phyloP scores from a whole-genome alignment of 1,140 invertebrate species.

The Ceratoteleas bidentatus region DNA sequence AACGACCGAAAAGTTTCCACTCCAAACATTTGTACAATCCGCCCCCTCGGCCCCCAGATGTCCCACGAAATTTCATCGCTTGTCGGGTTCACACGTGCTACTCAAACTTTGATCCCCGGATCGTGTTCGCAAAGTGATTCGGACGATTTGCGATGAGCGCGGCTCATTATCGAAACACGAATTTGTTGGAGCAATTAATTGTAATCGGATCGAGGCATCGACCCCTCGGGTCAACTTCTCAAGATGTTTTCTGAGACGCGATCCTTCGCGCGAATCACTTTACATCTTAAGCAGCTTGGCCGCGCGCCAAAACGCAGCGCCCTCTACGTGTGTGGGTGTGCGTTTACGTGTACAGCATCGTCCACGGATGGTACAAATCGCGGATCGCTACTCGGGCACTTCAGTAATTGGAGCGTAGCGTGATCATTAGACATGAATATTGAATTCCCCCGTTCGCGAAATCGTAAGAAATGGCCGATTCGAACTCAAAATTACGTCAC shows the following conservation, averaged over 20 bases:
- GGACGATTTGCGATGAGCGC: constrained; percentile 39
- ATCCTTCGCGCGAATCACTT: constrained; percentile 54
- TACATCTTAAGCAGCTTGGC: constrained; percentile 65
- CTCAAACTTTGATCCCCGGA: constrained; percentile 3
- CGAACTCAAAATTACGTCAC: no score
- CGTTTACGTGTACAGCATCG: constrained; percentile 1
- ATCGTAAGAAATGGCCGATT: no score
- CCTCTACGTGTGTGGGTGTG: constrained; percentile 36
- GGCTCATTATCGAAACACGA: constrained; percentile 53
- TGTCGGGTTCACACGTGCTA: constrained; percentile 11
- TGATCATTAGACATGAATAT: no score
- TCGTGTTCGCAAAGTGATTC: constrained; percentile 39
- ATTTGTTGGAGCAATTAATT: constrained; percentile 50
- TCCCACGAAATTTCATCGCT: no score
- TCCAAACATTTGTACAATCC: no score
- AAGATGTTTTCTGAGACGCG: constrained; percentile 60
- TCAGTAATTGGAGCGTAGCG: no score
- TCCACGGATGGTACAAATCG: constrained; percentile 57
- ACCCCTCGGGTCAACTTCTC: constrained; percentile 46
- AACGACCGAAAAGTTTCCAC: no score
- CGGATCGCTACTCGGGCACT: constrained; percentile 55
- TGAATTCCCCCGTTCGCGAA: no score
- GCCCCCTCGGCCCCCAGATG: no score
- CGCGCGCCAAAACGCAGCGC: constrained; percentile 56
- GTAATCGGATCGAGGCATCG: constrained; percentile 58